A percentile compares a stretch with the other conserved stretches of the same genome.
These are phyloP conservation scores for Stegophylla sp. DNA, from an alignment of 2,888 invertebrate species.

Conservation along the genomic window DNA sequence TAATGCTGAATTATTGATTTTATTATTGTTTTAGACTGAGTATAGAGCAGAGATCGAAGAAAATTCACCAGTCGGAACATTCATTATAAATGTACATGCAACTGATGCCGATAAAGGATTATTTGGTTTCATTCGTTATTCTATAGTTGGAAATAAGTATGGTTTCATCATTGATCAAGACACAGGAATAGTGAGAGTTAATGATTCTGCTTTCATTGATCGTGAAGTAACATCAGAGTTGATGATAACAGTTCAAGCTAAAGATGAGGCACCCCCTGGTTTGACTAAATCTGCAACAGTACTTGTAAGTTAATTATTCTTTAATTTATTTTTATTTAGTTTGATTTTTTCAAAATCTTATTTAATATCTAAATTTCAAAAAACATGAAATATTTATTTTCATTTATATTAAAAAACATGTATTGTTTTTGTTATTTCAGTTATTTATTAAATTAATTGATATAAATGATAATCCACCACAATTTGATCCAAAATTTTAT, in stretches of 20 bases:
- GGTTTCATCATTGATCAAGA: constrained; percentile 77
- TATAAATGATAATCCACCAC: constrained; percentile 87
- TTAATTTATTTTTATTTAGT: constrained; percentile 16
- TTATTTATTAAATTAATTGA: constrained; percentile 79
- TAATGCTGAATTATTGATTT: neutral
- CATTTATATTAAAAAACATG: constrained; percentile 23
- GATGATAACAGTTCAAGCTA: constrained; percentile 79
- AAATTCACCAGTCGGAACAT: constrained; percentile 77
- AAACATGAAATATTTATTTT: constrained; percentile 16
- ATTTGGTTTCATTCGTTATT: constrained; percentile 81
- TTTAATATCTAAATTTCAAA: neutral
- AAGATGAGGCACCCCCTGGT: constrained; percentile 78
- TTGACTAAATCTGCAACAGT: constrained; percentile 76
- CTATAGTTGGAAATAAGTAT: constrained; percentile 79
- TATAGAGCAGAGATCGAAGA: constrained; percentile 80
- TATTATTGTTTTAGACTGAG: constrained; percentile 63
- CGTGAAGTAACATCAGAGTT: constrained; percentile 77
- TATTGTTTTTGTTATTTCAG: constrained; percentile 64
- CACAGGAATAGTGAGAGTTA: constrained; percentile 79
- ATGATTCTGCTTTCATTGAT: constrained; percentile 68
- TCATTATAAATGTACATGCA: constrained; percentile 77
- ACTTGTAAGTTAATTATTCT: constrained; percentile 69
- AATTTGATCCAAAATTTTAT: constrained; percentile 79
- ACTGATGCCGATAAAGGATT: constrained; percentile 79
- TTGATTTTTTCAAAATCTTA: neutral